Evolutionary conservation across 2,888 invertebrate genomes (phyloP), one percentile per base, ranked within the genome.

Genomic region (Cerastoderma edule): DNA sequence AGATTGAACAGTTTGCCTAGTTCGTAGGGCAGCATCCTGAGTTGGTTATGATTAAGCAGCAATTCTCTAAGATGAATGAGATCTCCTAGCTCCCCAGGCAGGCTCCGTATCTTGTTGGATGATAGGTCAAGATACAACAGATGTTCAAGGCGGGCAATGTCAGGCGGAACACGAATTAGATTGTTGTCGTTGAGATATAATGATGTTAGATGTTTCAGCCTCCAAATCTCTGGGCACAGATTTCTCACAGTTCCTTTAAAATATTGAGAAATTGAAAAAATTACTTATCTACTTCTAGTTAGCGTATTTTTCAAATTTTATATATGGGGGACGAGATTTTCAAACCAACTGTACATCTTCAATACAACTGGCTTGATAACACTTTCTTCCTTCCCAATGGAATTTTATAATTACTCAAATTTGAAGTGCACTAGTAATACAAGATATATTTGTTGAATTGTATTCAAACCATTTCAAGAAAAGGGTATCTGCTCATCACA

Each of bases 1-100:
- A 99, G 95, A 94, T 99, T 97, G 94, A 99, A 99, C 89, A 99
- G 95, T 94, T 98, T 98, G 88, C 99, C 99, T 89, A 99, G 95
- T 94, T 99, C 99, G 93, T 97, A 98, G 2, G 99, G 99, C 91
- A 99, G 94, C 88, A 96, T 96, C 85, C 98, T 95, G 88, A 99
- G 95, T 93, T 96, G 96, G 94, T 99, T 99, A 94, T 99, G 96
- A 94, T 97, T 97, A 87, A 99, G 94, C 91, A 97, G 95, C 89
- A 99, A 95, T 94, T 99, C 99, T 94, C 98, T 96, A 92, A 99
- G 95, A 93, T 97, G 96, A 93, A 98, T 96, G 92, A 99, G 95
- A 93, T 99, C 99, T 76, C 99, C 99, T 67, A 99, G 95, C 94
- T 99, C 99, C 69, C 97, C 96, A 83, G 99, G 99, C 93, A 99